These are phyloP conservation scores for Campoplex capitator DNA, from an alignment of 2,888 invertebrate species.

Conservation along the genomic window DNA sequence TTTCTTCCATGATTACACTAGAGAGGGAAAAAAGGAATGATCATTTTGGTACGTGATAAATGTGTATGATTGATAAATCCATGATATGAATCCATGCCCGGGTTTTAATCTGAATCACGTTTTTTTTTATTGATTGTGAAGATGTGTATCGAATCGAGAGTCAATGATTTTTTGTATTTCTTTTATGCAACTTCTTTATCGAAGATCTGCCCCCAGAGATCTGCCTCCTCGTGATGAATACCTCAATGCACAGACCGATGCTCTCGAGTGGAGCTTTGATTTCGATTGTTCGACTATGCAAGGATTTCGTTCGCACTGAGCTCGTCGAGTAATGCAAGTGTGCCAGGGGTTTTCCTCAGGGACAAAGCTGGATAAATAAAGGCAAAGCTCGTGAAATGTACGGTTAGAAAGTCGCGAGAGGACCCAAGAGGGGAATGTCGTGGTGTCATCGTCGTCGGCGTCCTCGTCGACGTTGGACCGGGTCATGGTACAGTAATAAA, in stretches of 20 bases:
- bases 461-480: constrained; percentile 39
- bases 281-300: constrained; percentile 47
- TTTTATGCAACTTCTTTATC: constrained; percentile 13
- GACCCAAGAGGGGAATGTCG: constrained; percentile 34
- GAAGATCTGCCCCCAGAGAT: constrained; percentile 1
- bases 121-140: background rate
- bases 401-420: constrained; percentile 35
- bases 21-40: background rate
- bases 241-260: constrained; percentile 40
- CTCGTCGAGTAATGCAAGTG: constrained; percentile 43
- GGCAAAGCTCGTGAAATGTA: constrained; percentile 46
- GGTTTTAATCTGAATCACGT: background rate
- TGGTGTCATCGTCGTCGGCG: constrained; percentile 31
- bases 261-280: constrained; percentile 47
- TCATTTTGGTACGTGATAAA: background rate
- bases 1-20: background rate
- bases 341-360: constrained; percentile 50
- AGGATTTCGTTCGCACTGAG: constrained; percentile 44
- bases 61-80: background rate
- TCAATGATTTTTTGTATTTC: constrained; percentile 5
- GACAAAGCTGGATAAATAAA: constrained; percentile 53
- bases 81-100: background rate
- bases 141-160: background rate
- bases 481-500: constrained; percentile 64
- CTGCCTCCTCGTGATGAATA: background rate